Percentiles rank a stretch among this genome's conserved stretches.
These are phyloP conservation scores for Meteorus sp. DNA, from an alignment of 1,140 invertebrate species.

Conservation along the genomic window DNA sequence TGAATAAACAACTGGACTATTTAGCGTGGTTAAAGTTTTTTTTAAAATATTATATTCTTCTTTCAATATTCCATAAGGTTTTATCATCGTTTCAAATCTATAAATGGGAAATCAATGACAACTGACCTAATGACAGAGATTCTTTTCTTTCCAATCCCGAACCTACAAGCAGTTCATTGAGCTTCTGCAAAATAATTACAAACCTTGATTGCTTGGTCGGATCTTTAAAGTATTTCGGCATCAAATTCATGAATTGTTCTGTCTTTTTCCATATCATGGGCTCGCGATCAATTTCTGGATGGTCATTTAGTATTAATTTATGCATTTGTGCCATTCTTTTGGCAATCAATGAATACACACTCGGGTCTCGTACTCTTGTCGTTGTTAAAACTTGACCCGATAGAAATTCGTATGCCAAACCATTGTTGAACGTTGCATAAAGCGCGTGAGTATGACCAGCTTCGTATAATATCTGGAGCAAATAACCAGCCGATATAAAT, in stretches of 20 bases:
- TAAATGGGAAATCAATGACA: slow-evolving; percentile 38
- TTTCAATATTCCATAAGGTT: slow-evolving; percentile 67
- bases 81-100: slow-evolving; percentile 72
- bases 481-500: slow-evolving; percentile 7
- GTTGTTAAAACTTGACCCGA: slow-evolving; percentile 78
- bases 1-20: slow-evolving; percentile 88
- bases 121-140: background rate
- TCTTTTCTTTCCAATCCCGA: background rate
- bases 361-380: slow-evolving; percentile 68
- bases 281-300: slow-evolving; percentile 46
- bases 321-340: slow-evolving; percentile 81
- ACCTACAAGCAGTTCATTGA: background rate
- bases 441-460: slow-evolving; percentile 80
- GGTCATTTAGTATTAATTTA: slow-evolving; percentile 58
- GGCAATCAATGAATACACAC: slow-evolving; percentile 77
- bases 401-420: slow-evolving; percentile 90
- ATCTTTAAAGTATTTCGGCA: slow-evolving; percentile 68
- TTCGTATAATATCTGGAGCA: slow-evolving; percentile 71
- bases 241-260: slow-evolving; percentile 72
- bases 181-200: background rate
- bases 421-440: slow-evolving; percentile 93
- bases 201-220: slow-evolving; percentile 68
- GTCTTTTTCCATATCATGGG: slow-evolving; percentile 76
- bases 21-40: slow-evolving; percentile 64
- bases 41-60: slow-evolving; percentile 73